These are phyloP conservation scores for Spisula subtruncata DNA, from an alignment of 2,888 invertebrate species.

Conservation along the genomic window DNA sequence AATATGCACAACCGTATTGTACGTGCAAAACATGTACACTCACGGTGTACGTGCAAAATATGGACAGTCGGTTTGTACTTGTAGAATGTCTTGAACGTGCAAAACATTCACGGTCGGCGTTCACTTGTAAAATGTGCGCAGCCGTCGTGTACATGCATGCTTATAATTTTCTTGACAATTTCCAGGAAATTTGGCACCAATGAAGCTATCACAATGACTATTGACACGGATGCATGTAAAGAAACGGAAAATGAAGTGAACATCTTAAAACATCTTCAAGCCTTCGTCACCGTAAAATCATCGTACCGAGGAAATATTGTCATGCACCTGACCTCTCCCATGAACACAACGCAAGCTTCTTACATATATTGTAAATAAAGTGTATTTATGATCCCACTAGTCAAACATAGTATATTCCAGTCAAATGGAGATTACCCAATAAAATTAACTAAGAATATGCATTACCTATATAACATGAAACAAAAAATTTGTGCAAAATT, in stretches of 20 bases:
- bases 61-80: too few relatives aligned
- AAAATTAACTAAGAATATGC: not conserved
- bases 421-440: too few relatives aligned
- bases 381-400: too few relatives aligned
- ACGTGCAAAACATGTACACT: too few relatives aligned
- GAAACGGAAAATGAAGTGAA: constrained; percentile 94
- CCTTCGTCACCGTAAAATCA: constrained; percentile 97
- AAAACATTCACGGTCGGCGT: too few relatives aligned
- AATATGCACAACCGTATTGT: too few relatives aligned
- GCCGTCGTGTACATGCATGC: too few relatives aligned
- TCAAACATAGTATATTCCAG: too few relatives aligned
- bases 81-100: too few relatives aligned
- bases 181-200: constrained; percentile 90
- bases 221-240: constrained; percentile 76
- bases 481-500: not conserved
- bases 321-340: constrained; percentile 98
- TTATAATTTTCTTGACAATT: not conserved
- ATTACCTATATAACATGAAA: not conserved
- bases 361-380: too few relatives aligned
- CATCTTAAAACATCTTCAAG: constrained; percentile 99
- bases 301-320: constrained; percentile 96
- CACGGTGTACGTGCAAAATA: too few relatives aligned
- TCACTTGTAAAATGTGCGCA: too few relatives aligned
- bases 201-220: constrained; percentile 82
- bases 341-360: constrained; percentile 90